Conservation (phyloP, 2,888 invertebrate species). For the Megamerina dolium region DNA sequence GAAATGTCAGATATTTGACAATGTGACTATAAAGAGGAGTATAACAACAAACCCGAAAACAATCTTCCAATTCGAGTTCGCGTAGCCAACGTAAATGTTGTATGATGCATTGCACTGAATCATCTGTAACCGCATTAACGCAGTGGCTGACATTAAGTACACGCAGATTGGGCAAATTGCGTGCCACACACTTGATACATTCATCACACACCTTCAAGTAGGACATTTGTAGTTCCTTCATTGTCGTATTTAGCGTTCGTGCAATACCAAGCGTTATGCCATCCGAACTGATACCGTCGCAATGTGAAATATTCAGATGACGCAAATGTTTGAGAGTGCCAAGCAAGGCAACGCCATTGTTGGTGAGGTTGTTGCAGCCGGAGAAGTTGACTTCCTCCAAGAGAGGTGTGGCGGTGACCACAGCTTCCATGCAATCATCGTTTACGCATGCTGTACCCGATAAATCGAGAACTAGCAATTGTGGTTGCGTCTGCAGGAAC, state of each 20-base stretch:
- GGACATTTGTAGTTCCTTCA: slow-evolving; percentile 55
- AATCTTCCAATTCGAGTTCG: slow-evolving; percentile 60
- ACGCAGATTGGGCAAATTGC: slow-evolving; percentile 55
- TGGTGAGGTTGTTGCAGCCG: slow-evolving; percentile 61
- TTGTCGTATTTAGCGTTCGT: slow-evolving; percentile 47
- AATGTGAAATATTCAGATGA: slow-evolving; percentile 61
- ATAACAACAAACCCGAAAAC: slow-evolving; percentile 43
- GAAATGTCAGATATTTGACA: not conserved
- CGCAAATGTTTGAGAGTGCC: slow-evolving; percentile 54
- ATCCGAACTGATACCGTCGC: slow-evolving; percentile 58
- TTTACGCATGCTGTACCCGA: slow-evolving; percentile 61
- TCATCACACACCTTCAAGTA: slow-evolving; percentile 59
- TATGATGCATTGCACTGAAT: slow-evolving; percentile 62
- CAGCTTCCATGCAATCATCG: slow-evolving; percentile 57
- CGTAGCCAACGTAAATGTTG: slow-evolving; percentile 57
- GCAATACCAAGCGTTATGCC: slow-evolving; percentile 60
- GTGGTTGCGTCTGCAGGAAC: slow-evolving; percentile 50
- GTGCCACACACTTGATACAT: slow-evolving; percentile 57
- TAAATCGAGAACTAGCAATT: slow-evolving; percentile 57
- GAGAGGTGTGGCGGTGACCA: slow-evolving; percentile 56
- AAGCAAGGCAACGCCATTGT: slow-evolving; percentile 55
- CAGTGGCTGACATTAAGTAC: slow-evolving; percentile 63
- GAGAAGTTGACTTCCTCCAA: slow-evolving; percentile 58
- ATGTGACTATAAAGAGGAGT: too few species aligned
- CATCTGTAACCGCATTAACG: slow-evolving; percentile 65